These are phyloP conservation scores for Myotis planiceps DNA, from an alignment of 2,797 vertebrate species.

Conservation along the genomic window DNA sequence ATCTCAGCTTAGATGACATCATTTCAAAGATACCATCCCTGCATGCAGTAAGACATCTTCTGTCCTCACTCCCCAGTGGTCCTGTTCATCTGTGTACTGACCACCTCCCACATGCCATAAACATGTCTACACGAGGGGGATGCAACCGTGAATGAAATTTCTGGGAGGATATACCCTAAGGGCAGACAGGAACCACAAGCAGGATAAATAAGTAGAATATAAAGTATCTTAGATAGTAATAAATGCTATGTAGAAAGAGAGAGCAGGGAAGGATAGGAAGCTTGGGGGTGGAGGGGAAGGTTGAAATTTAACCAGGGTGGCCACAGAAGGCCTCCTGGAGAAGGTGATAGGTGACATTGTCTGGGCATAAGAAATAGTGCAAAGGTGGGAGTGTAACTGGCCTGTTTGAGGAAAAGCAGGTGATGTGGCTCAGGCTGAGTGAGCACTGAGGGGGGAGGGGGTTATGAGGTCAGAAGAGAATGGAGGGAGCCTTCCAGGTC, in stretches of 20 bases:
- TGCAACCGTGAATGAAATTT: neutral
- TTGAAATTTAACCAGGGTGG: neutral
- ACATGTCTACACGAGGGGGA: neutral
- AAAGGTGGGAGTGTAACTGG: neutral
- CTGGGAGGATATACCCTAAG: neutral
- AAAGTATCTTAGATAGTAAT: neutral
- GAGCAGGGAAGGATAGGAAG: neutral
- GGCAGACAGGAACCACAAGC: neutral
- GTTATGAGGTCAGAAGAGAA: neutral
- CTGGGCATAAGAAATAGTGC: neutral
- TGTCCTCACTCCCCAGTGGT: neutral
- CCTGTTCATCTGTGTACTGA: neutral
- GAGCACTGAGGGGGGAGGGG: neutral
- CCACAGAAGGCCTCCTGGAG: neutral
- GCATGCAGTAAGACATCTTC: neutral
- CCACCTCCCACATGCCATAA: neutral
- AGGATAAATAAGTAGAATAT: neutral
- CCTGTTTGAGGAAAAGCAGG: neutral
- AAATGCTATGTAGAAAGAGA: neutral
- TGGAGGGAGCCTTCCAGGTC: neutral
- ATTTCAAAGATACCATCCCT: conserved; percentile 10
- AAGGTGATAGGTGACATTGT: neutral
- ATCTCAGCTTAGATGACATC: conserved; percentile 43
- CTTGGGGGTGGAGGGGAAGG: neutral
- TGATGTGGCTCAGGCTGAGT: too few species aligned